Conservation (phyloP, 2,113 vertebrate genomes). For the Callorhinus ursinus region DNA sequence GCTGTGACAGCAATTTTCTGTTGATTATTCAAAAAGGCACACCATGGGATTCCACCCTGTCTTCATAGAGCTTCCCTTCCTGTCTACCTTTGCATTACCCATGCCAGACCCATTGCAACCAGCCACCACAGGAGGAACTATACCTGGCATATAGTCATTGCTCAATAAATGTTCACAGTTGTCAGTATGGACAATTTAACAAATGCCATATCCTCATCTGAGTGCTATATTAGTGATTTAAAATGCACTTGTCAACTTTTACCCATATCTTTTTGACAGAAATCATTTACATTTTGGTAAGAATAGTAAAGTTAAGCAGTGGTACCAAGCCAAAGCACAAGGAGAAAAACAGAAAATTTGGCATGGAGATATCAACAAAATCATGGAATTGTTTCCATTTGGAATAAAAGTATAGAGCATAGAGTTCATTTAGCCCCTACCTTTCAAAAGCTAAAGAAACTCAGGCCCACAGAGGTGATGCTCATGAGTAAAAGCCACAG, state of each 20-base stretch:
- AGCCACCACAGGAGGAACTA: background rate
- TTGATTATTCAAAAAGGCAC: background rate
- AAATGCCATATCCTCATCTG: background rate
- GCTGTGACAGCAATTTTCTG: background rate
- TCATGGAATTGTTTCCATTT: background rate
- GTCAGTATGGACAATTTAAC: background rate
- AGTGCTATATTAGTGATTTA: background rate
- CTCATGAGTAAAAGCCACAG: background rate
- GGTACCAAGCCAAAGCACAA: background rate
- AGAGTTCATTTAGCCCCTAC: background rate
- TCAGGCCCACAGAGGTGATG: background rate
- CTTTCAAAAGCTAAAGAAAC: background rate
- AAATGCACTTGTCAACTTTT: background rate
- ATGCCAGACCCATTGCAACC: background rate
- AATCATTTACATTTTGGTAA: background rate
- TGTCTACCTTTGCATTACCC: background rate
- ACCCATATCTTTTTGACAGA: background rate
- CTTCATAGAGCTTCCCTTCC: background rate
- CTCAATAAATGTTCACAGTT: background rate
- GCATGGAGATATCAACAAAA: background rate
- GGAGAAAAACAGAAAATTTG: background rate
- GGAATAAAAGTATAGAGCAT: background rate
- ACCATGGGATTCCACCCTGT: background rate
- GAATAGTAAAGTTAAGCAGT: background rate
- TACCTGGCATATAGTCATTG: background rate